These are phyloP conservation scores for Trichomalopsis sarcophagae DNA, from an alignment of 1,140 invertebrate genomes.

Conservation along the genomic window DNA sequence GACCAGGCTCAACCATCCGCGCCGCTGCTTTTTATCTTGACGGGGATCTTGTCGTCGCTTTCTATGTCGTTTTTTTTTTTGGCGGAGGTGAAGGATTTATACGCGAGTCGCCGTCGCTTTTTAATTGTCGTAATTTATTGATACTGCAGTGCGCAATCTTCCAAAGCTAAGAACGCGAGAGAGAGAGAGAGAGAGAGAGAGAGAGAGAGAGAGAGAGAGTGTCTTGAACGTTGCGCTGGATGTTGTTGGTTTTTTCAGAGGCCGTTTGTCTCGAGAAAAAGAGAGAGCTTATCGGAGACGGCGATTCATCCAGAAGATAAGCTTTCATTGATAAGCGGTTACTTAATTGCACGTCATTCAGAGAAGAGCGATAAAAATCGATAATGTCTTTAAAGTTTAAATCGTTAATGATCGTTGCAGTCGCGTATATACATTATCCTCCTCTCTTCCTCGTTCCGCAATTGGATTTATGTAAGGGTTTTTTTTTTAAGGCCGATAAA, in stretches of 20 bases:
- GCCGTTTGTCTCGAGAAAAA: background rate
- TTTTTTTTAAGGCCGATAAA: conserved; percentile 35
- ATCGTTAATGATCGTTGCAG: background rate
- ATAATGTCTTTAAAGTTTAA: background rate
- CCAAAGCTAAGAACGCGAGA: background rate
- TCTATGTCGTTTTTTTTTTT: background rate
- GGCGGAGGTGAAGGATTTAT: background rate
- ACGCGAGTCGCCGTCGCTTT: background rate
- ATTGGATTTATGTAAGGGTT: conserved; percentile 41
- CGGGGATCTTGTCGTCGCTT: background rate
- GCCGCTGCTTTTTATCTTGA: background rate
- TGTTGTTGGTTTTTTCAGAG: background rate
- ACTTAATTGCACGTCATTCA: background rate
- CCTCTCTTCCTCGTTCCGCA: background rate
- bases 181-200: background rate
- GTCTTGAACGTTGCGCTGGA: background rate
- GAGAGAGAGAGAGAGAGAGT: too few species aligned
- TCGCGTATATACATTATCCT: background rate
- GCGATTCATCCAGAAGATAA: background rate
- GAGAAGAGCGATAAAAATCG: background rate
- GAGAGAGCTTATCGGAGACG: too few species aligned
- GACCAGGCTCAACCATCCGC: background rate
- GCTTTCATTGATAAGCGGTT: background rate
- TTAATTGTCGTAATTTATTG: background rate
- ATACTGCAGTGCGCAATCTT: background rate